phyloP scores from a whole-genome alignment of 2,113 vertebrate species.

The Oceanites oceanicus region DNA sequence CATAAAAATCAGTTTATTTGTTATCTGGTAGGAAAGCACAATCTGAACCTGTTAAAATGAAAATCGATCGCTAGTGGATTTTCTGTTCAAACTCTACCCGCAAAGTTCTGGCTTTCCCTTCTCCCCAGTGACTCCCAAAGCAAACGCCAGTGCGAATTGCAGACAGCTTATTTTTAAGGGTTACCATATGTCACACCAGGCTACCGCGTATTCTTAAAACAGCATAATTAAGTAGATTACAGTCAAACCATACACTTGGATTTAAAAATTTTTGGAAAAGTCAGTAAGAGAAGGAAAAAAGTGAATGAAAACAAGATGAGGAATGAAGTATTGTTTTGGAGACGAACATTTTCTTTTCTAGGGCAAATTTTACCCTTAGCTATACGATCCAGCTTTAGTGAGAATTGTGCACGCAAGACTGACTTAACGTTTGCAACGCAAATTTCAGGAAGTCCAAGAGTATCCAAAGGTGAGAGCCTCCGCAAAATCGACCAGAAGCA shows the following conservation, averaged over 20 bases:
- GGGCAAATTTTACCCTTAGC: background rate
- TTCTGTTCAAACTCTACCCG: background rate
- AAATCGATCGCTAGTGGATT: background rate
- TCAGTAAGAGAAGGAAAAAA: background rate
- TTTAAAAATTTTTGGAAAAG: background rate
- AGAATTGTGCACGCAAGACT: background rate
- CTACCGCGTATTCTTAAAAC: background rate
- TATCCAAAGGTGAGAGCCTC: background rate
- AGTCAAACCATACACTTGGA: background rate
- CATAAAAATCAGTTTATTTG: background rate
- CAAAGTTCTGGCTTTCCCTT: background rate
- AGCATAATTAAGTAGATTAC: background rate
- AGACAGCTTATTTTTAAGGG: background rate
- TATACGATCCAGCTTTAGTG: accelerated
- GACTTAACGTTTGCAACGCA: background rate
- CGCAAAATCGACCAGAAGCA: background rate
- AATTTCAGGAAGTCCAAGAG: background rate
- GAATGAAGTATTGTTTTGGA: background rate
- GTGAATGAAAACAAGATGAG: background rate
- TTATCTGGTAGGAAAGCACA: background rate
- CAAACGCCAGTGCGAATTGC: background rate
- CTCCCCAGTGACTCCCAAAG: background rate
- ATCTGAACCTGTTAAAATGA: background rate
- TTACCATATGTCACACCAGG: background rate
- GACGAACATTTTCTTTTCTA: background rate